Evolutionary conservation across 2,797 vertebrate species (phyloP), one percentile per base, ranked within the genome.

Genomic region (Lepus oiostolus): DNA sequence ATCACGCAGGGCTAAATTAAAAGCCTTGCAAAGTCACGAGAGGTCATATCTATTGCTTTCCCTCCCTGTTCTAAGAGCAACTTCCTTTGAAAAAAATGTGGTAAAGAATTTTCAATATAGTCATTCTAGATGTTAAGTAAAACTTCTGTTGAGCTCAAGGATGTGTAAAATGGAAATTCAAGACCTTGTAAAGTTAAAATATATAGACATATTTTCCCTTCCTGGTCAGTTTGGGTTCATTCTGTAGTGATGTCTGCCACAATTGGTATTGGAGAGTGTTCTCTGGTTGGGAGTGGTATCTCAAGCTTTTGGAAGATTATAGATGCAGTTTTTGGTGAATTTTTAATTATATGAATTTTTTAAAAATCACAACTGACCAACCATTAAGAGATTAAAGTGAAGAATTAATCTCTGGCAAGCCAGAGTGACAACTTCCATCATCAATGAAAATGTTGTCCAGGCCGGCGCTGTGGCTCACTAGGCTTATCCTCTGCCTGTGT

Each of bases 311-410:
- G 30, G 75, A 79, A 81, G 22, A 4, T 32, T 62, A 12, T 52
- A n/a, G 19, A 84, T 75, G 62, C 6, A 76, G 11, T 75, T 93
- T 92, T 93, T n/a, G 13, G 4, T 84, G 72, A 74, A 71, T 81
- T 96, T 93, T 35, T 67, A 91, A 30, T 81, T 77, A 79, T 60
- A 91, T 84, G 32, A 9, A 84, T n/a, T 85, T 90, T 63, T 68
- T 91, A 95, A 93, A 71, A 91, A 71, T 21, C 3, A 47, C 85
- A 42, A 62, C 35, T 38, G 38, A 75, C 32, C 87, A 81, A 62
- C 68, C 65, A 38, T 21, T 42, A 35, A 87, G 58, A 71, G 72
- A 42, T 83, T 86, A 86, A 75, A 70, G 28, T 62, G 88, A 87
- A 65, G 47, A 58, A 38, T 84, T 87, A 90, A 58, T 14, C 30